Base-by-base conservation (phyloP, 2,797 vertebrate genomes). In the Gymnodraco acuticeps region DNA sequence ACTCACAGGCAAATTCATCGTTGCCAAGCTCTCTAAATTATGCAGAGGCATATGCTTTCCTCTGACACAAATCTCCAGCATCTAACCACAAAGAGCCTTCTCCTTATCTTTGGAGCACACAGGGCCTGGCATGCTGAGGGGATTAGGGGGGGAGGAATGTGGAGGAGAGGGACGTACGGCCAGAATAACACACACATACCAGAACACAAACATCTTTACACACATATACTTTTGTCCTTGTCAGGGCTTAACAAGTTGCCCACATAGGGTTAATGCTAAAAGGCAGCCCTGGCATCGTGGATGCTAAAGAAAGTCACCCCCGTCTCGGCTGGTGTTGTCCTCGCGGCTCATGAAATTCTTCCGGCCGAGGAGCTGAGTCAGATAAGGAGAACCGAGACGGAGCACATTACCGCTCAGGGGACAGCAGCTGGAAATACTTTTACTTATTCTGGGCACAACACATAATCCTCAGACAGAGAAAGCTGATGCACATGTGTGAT, bases 31-130 rank as follows among this genome's bases (percentile, higher is more conserved):
- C 52, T 61, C 14, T 80, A 81, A 90, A 88, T 92, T 84, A 92
- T 92, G 88, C 86, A 88, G 62, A 83, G 73, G 82, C 78, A 78
- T 81, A 77, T 80, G 84, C 59, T 45, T 81, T 81, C 84, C 59
- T 77, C 67, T 75, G 88, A 87, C 81, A 85, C 74, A 88, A 85
- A 91, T 92, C 90, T 91, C 56, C 73, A 80, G 61, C 77, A 90
- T 90, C 87, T 85, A 48, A 70, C 51, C 84, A 84, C 84, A 86
- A 83, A 92, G 78, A 59, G 54, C 41, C 52, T 48, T 72, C 70
- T 91, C 60, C 87, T 88, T 90, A 92, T 92, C 87, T 62, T 69
- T 42, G 48, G 56, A 65, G 83, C 80, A 38, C 89, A 85, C 76
- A 75, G 73, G 64, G 74, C 15, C 73, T 38, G 70, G 72, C 76